phyloP scores from a whole-genome alignment of 1,140 invertebrate species.

The Notospermus geniculatus region DNA sequence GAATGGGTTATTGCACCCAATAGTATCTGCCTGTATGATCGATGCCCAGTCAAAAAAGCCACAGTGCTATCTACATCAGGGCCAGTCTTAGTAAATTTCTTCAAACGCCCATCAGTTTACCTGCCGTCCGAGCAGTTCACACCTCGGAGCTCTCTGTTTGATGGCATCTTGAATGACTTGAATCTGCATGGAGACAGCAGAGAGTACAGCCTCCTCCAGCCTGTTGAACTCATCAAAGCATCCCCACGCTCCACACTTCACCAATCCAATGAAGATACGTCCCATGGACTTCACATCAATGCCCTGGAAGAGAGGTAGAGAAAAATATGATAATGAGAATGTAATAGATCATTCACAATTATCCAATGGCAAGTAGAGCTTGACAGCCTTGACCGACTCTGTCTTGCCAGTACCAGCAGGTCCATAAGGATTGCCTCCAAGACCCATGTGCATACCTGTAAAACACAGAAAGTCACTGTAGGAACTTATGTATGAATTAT shows the following conservation, averaged over 20 bases:
- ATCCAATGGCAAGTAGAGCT: too few relatives aligned
- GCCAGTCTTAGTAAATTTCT: neutral
- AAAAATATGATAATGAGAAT: neutral
- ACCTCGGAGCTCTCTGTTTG: constrained; percentile 63
- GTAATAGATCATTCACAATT: too few relatives aligned
- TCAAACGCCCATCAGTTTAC: too few relatives aligned
- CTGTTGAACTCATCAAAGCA: constrained; percentile 99
- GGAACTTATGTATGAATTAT: neutral
- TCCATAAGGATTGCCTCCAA: constrained; percentile 99
- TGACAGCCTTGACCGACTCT: constrained; percentile 95
- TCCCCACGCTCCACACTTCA: constrained; percentile 95
- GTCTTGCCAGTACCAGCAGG: constrained; percentile 97
- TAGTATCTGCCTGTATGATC: too few relatives aligned
- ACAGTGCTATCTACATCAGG: too few relatives aligned
- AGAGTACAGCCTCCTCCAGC: constrained; percentile 86
- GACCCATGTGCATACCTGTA: constrained; percentile 85
- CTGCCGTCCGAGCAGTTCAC: constrained; percentile 71
- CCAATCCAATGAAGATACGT: constrained; percentile 85
- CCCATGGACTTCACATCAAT: constrained; percentile 93
- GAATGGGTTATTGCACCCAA: too few relatives aligned
- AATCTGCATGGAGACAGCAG: constrained; percentile 86
- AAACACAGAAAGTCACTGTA: constrained; percentile 6
- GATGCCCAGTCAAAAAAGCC: too few relatives aligned
- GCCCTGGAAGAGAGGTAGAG: constrained; percentile 62
- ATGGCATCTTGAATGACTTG: constrained; percentile 84